Evolutionary conservation across 2,113 vertebrate species (phyloP), one percentile per base, ranked within the genome.

Genomic region (Caranx melampygus): DNA sequence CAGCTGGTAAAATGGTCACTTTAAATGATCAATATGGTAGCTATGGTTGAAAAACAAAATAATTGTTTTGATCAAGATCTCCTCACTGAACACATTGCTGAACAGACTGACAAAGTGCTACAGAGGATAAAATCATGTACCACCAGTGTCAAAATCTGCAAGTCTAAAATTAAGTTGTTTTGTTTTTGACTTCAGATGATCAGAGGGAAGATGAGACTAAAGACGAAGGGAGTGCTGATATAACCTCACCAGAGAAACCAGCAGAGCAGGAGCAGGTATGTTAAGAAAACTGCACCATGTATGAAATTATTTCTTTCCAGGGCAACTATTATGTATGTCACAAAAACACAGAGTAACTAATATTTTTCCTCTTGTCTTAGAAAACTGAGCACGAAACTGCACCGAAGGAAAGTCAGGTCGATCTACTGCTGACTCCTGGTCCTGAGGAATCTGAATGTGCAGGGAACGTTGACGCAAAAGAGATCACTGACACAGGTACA

Each of bases 381-480:
- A 47, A 4, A 62, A 33, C 42, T 44, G 88, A 85, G 21, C 82
- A 88, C 8, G 68, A 88, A 82, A 73, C 31, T 51, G 88, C 35
- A 42, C 35, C 45, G 35, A 67, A 42, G 15, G 75, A 57, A 74
- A 60, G 64, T 54, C 64, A 86, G 31, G 60, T 34, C 9, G 37
- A 12, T 18, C 62, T 55, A 33, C 59, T 55, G 35, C 59, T 44
- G 1, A 54, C 74, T 33, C 33, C 82, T 21, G 76, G 21, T 58
- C 26, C 67, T 49, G 79, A 86, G 42, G 77, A 76, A 1, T 4
- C 15, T 2, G 69, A 75, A 79, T 75, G 51, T 58, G 59, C 72
- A 52, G 88, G 59, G 74, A 76, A 57, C 61, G 45, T 47, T 4
- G 68, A 82, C 58, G n/a, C 76, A n/a, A 84, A 64, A 57, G 74